Evolutionary conservation across 2,797 vertebrate species (phyloP).

Genomic region (Hypotaenidia okinawae): DNA sequence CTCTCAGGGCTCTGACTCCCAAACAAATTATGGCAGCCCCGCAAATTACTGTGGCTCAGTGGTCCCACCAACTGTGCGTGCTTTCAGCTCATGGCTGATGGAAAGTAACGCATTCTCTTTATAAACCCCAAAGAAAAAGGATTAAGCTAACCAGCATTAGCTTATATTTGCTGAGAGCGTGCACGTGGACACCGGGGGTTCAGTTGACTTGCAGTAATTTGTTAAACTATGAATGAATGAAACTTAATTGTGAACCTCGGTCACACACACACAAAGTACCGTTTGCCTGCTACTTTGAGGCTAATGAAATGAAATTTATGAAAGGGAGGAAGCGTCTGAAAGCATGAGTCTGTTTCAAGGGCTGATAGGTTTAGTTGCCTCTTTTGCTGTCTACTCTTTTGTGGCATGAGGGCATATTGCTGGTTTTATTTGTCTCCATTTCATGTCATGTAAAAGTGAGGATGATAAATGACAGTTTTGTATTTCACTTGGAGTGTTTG

Average conservation of each 20-base stretch:
- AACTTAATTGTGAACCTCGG: not conserved
- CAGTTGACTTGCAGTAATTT: not conserved
- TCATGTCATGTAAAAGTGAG: accelerated
- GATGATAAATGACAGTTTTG: not conserved
- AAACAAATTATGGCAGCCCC: not conserved
- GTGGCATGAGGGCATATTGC: not conserved
- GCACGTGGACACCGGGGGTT: accelerated
- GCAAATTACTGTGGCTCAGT: not conserved
- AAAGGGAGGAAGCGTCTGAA: not conserved
- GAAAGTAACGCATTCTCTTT: not conserved
- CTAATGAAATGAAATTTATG: not conserved
- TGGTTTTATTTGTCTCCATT: not conserved
- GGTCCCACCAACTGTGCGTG: not conserved
- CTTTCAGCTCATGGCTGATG: not conserved
- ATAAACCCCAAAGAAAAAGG: not conserved
- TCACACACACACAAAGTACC: accelerated
- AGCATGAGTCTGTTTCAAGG: not conserved
- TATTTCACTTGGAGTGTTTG: not conserved
- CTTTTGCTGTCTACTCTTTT: not conserved
- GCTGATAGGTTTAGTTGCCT: not conserved
- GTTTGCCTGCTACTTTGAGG: not conserved
- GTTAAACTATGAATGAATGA: accelerated
- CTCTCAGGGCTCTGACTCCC: not conserved
- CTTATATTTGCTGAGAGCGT: not conserved
- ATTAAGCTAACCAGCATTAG: not conserved